phyloP scores from a whole-genome alignment of 2,888 invertebrate genomes.

The Aphidoletes aphidimyza region DNA sequence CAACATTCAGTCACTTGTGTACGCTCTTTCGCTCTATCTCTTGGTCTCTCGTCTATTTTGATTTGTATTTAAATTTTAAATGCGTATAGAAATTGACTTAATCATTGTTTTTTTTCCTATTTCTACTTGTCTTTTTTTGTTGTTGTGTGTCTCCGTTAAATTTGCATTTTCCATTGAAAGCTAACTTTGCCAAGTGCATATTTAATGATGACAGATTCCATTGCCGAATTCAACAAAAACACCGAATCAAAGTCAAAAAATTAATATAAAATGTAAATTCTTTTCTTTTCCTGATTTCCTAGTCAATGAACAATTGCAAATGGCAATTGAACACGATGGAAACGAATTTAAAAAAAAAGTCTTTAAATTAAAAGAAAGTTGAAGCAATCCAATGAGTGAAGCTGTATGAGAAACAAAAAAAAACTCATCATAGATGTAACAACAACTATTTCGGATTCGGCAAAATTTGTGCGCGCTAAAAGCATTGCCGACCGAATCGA shows the following conservation, averaged over 20 bases:
- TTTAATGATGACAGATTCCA: background rate
- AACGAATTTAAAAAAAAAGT: background rate
- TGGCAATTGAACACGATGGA: background rate
- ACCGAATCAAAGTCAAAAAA: conserved; percentile 26
- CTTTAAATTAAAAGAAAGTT: conserved; percentile 20
- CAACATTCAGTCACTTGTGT: background rate
- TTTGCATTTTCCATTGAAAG: conserved; percentile 34
- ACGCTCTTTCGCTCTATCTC: background rate
- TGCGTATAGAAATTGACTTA: conserved; percentile 14
- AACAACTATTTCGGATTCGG: conserved; percentile 21
- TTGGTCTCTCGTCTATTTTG: background rate
- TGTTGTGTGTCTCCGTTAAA: background rate
- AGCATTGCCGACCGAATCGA: background rate
- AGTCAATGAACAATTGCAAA: conserved; percentile 7
- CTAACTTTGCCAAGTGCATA: background rate
- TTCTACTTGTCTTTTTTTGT: background rate
- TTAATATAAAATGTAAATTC: conserved; percentile 48
- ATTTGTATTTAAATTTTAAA: conserved; percentile 47
- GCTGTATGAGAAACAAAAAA: no score
- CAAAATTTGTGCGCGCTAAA: conserved; percentile 19
- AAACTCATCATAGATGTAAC: background rate
- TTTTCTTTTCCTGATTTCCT: conserved; percentile 10
- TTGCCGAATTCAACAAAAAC: no score
- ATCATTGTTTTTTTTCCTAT: background rate
- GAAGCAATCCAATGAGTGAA: no score